A percentile compares a stretch with the other conserved stretches of the same genome.
Evolutionary conservation across 2,888 invertebrate species (phyloP).

Genomic region (Hypolimnas misippus): DNA sequence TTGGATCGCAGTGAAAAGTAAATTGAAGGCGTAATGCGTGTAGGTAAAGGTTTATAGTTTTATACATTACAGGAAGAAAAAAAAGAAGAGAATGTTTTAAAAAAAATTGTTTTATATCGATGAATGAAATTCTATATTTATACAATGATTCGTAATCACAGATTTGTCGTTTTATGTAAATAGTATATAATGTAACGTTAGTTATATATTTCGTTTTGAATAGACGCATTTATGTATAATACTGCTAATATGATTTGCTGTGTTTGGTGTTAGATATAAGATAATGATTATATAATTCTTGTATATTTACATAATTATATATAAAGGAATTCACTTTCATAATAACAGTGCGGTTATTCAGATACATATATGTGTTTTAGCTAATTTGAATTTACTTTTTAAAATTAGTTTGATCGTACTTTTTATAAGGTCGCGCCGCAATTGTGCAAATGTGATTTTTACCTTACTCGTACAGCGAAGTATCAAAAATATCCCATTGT

Average conservation of each 20-base stretch:
- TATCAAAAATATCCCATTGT: neutral
- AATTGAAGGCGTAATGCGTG: slow-evolving; percentile 25
- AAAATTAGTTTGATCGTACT: neutral
- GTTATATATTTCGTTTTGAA: slow-evolving; percentile 45
- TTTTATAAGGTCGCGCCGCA: neutral
- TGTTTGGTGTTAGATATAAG: slow-evolving; percentile 76
- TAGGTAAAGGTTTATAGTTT: slow-evolving; percentile 44
- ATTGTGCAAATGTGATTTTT: neutral
- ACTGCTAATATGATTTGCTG: slow-evolving; percentile 69
- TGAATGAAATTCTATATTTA: slow-evolving; percentile 56
- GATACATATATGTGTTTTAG: too few species aligned
- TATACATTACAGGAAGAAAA: slow-evolving; percentile 36
- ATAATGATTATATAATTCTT: slow-evolving; percentile 43
- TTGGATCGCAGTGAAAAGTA: slow-evolving; percentile 32
- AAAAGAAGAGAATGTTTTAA: slow-evolving; percentile 33
- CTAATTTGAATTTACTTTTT: neutral
- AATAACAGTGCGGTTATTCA: neutral
- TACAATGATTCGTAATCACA: slow-evolving; percentile 51
- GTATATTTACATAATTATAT: neutral
- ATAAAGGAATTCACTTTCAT: neutral
- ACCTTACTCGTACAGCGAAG: neutral
- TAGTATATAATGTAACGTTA: slow-evolving; percentile 43
- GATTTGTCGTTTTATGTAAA: slow-evolving; percentile 50
- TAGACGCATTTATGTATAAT: slow-evolving; percentile 65
- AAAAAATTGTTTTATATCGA: slow-evolving; percentile 50